phyloP scores from a whole-genome alignment of 2,797 vertebrate genomes.

The Psittacula derbiana region DNA sequence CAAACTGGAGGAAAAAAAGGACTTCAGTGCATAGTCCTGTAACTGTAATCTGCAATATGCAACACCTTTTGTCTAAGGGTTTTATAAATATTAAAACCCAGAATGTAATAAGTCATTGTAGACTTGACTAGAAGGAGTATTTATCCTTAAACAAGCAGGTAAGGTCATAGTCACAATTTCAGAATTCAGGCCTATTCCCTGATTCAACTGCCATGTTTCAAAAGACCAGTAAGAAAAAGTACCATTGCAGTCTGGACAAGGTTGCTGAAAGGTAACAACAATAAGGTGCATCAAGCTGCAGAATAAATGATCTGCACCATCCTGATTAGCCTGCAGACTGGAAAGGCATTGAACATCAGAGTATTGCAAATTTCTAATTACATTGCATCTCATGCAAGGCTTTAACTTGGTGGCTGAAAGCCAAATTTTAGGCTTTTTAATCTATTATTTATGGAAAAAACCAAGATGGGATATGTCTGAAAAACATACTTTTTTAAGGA shows the following conservation, averaged over 20 bases:
- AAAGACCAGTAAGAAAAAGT: not conserved
- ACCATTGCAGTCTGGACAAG: not conserved
- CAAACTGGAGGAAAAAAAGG: not conserved
- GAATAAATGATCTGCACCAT: not conserved
- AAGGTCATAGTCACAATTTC: not conserved
- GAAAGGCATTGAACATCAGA: not conserved
- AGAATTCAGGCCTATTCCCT: not conserved
- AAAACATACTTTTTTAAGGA: not conserved
- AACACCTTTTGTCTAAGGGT: not conserved
- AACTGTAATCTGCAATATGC: not conserved
- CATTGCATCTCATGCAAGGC: not conserved
- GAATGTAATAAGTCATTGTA: not conserved
- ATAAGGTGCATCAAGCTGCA: not conserved
- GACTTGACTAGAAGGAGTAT: not conserved
- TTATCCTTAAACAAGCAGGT: not conserved
- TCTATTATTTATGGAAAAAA: not conserved
- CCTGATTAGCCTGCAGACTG: constrained; percentile 2
- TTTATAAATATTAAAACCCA: constrained; percentile 19
- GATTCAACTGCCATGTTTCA: not conserved
- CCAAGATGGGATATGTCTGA: not conserved
- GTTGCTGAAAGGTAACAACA: not conserved
- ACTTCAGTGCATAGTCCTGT: not conserved
- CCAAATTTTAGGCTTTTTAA: not conserved
- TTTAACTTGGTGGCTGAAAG: not conserved
- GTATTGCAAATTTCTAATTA: not conserved